Conservation (phyloP, 1,140 invertebrate genomes). For the Lasioglossum albipes region DNA sequence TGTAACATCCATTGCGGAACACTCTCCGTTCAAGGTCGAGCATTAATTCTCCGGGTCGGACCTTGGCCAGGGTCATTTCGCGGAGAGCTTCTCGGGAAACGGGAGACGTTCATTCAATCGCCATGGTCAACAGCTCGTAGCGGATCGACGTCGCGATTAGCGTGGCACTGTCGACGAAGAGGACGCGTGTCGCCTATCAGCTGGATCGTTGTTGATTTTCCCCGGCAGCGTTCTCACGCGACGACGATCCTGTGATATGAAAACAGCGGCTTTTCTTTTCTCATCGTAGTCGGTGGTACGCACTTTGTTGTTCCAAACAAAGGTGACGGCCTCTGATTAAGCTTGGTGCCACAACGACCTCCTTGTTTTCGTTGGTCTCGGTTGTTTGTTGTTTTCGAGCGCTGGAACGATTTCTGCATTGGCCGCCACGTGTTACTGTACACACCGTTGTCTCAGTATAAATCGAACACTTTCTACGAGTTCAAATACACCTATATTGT, state of each 20-base stretch:
- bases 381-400: too few relatives aligned
- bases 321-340: too few relatives aligned
- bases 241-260: background rate
- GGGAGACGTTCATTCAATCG: slow-evolving; percentile 7
- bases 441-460: too few relatives aligned
- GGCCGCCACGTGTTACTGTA: too few relatives aligned
- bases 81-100: background rate
- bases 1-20: background rate
- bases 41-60: background rate
- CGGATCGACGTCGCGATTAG: slow-evolving; percentile 11
- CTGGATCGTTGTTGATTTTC: background rate
- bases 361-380: background rate
- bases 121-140: slow-evolving; percentile 10
- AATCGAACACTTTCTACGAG: too few relatives aligned
- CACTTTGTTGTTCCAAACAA: background rate
- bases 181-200: slow-evolving; percentile 18
- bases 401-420: too few relatives aligned
- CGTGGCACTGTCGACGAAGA: background rate
- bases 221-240: slow-evolving; percentile 1
- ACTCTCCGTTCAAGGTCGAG: background rate
- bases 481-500: too few relatives aligned
- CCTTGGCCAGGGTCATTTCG: background rate
- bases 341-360: background rate
- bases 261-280: background rate
- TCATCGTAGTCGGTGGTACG: background rate